Base-by-base conservation (phyloP, 2,113 vertebrate species). In the Felis chaus region DNA sequence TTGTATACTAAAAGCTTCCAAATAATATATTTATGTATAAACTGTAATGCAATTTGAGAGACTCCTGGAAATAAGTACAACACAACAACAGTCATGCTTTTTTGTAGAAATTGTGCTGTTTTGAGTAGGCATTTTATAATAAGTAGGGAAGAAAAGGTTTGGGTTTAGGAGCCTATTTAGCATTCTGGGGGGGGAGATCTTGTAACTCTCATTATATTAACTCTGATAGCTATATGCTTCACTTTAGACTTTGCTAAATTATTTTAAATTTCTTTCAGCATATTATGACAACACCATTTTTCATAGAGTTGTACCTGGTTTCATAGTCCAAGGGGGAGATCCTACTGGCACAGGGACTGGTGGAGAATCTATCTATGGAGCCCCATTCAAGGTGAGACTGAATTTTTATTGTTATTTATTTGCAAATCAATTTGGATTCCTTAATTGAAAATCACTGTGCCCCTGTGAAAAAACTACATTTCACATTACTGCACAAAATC, bases 231-330 rank as follows among this genome's bases (percentile, higher is more conserved):
- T 92, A 18, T 50, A 78, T 4, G 87, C 12, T 81, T 76, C 39
- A 7, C 82, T 93, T 91, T 93, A 84, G 33, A 89, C n/a, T 39
- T 86, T 93, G 21, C 73, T 76, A 79, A 89, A 65, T 85, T 95
- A 10, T 79, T 97, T 61, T 69, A 36, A 12, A 57, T 91, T 98
- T 94, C 45, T 92, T 97, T 2, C n/a, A 99, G 99, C 99, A 65
- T 99, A 99, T 98, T 99, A 99, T 71, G 99, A 99, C 97, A 99
- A 99, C 57, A 99, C 99, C 66, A 91, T 99, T 97, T 99, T 99
- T 98, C 99, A 99, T 96, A 98, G 99, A 96, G 99, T 99, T 97
- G 99, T 99, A 6, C 99, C 98, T 57, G 99, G 99, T 0, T 99
- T 99, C 98, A 99, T 99, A 94, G 98, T 99, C 61, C 99, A 99